Base-by-base conservation (phyloP, 2,888 invertebrate species). In the Aleiodes alternator region DNA sequence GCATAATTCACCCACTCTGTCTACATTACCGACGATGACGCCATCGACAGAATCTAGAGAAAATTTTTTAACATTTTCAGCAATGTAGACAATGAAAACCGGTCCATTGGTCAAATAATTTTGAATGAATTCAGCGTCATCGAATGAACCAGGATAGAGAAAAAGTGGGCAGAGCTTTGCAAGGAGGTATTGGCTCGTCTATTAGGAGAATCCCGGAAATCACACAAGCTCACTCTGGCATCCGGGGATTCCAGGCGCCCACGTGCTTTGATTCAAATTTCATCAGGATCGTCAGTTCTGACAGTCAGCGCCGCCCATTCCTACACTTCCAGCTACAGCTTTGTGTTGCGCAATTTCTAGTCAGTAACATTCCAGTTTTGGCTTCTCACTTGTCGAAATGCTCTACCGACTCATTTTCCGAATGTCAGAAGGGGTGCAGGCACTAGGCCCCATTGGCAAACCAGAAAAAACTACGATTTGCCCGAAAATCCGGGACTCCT, bases 401-500 rank as follows among this genome's bases (percentile, higher is more conserved):
- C 78, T 74, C 78, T 74, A 71, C 79, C 78, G 71, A 76, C 73
- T 51, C 69, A 57, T 31, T 5, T 59, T 74, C 53, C 69, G 57
- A 59, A 57, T 73, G 61, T 53, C 68, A 72, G 78, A 31, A 79
- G 81, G 81, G 80, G 82, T 76, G 80, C 77, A 79, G 82, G 81
- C 73, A 78, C 78, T 78, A 75, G 11, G 7, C 80, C 71, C 79
- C 80, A 74, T 76, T 68, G 66, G 23, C 31, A 55, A 55, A 14
- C 51, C 51, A 85, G 82, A 87, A 87, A 43, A 87, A 87, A 85
- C 82, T 84, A 82, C 78, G 82, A 85, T 87, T 86, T 84, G 82
- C 84, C 86, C 87, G 87, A 87, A 87, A 87, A 84, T 85, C 85
- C 83, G 86, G 86, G 85, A 84, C 83, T 84, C 77, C 71, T 74